Percentiles rank a stretch among this genome's conserved stretches.
phyloP scores from a whole-genome alignment of 2,888 invertebrate species.

The Cephus pulcher region DNA sequence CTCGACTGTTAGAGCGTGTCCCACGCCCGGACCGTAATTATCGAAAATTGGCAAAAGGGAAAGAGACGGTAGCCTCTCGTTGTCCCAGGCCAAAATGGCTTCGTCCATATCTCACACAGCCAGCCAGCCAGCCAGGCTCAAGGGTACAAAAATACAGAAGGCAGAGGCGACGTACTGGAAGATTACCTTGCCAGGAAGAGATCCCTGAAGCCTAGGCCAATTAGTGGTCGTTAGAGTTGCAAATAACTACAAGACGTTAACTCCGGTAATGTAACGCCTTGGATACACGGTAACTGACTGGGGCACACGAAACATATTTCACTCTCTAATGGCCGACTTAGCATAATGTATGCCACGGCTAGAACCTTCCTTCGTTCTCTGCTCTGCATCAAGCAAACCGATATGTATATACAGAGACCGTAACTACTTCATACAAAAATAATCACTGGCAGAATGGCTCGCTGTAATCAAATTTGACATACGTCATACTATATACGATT shows the following conservation, averaged over 20 bases:
- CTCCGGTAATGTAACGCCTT: constrained; percentile 43
- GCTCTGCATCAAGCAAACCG: too few relatives aligned
- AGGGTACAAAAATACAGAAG: too few relatives aligned
- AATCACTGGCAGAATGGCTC: too few relatives aligned
- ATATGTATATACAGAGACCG: too few relatives aligned
- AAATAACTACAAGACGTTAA: constrained; percentile 48
- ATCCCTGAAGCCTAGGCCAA: constrained; percentile 38
- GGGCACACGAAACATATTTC: constrained; percentile 60
- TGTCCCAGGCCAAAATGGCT: too few relatives aligned
- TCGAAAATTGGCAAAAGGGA: neutral
- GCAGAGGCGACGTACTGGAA: too few relatives aligned
- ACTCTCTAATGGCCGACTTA: constrained; percentile 58
- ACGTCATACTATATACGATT: too few relatives aligned
- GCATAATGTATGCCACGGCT: constrained; percentile 54
- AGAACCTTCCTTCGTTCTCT: too few relatives aligned
- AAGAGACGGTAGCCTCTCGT: neutral
- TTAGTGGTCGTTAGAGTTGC: constrained; percentile 56
- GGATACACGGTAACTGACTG: constrained; percentile 49
- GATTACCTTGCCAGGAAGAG: neutral
- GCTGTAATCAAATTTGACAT: too few relatives aligned
- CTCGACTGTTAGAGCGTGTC: neutral
- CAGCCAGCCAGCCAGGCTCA: too few relatives aligned
- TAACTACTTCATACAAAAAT: too few relatives aligned
- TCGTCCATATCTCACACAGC: too few relatives aligned
- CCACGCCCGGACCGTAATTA: neutral